Evolutionary conservation across 2,113 vertebrate genomes (phyloP), one percentile per base, ranked within the genome.

Genomic region (Catagonus wagneri): DNA sequence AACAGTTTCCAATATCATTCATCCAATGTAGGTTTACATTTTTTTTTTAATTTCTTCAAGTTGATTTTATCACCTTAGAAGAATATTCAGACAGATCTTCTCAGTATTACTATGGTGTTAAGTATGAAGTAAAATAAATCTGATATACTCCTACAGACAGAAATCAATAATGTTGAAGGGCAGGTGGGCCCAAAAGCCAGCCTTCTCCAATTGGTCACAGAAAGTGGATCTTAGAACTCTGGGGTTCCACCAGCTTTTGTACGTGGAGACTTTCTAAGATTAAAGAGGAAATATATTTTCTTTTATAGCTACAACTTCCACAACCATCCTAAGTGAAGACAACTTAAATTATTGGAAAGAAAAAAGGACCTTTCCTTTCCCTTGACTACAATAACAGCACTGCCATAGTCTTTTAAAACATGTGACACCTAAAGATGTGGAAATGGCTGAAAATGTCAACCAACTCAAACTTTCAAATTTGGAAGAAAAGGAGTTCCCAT

Each of bases 381-480:
- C 19, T 17, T 95, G 36, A 36, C 20, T 93, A 79, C 27, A 83
- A 61, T 60, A 83, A 80, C 56, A 78, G 69, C 27, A 76, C 17
- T 83, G 50, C n/a, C 32, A 83, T 6, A 32, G 22, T 90, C 50
- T 90, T 90, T 72, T 39, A 83, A 96, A 80, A 66, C 1, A 63
- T 58, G 32, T 52, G 61, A 75, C 29, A 87, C n/a, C 19, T 83
- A 34, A 75, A 90, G 87, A 60, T 3, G 15, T 52, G 19, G 23
- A 87, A 94, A 79, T 93, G 9, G 27, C 36, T 90, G 90, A 72
- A 78, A 95, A 93, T 50, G 32, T 72, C 93, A 93, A 93, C 27
- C 27, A 69, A 75, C 44, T 76, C 34, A 71, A 92, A 74, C 14
- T 10, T 92, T 92, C 19, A 84, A 61, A 80, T 85, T 92, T 92